Evolutionary conservation across 35 echinoderm and acorn worm genomes (phyloP), one percentile per base, ranked within the genome.

Genomic region (Amphiura filiformis): DNA sequence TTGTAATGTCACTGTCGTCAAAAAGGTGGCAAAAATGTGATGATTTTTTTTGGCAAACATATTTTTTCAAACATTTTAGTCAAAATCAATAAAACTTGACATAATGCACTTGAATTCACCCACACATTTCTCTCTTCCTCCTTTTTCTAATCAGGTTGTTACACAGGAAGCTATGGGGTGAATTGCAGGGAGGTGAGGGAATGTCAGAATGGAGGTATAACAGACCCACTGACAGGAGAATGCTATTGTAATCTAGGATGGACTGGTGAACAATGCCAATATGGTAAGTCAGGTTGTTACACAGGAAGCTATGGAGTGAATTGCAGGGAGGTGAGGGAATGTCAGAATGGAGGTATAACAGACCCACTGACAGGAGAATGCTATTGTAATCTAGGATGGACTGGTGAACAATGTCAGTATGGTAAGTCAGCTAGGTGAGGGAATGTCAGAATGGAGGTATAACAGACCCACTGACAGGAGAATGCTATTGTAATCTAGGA

Each of bases 231-330:
- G 12, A 92, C 84, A 34, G 96, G 96, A 65, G 76, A 75, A 7
- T 99, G 96, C 41, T 35, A 84, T 17, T 99, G 96, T 64, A 82
- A 78, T 31, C 90, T 99, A 36, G 96, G 96, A 18, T 99, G 87
- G 81, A 90, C 81, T 34, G 96, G 96, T 1, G 79, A 82, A 18
- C 32, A 75, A 1, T 99, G 96, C 87, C 89, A 99, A 39, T 22
- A 90, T 92, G 96, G 96, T 99, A n/a, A n/a, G n/a, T n/a, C 82
- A 98, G 96, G 86, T 44, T 98, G 96, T 38, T 75, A 80, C 15
- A 79, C 80, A 34, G 93, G 90, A 32, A 78, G 79, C 49, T 95
- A 92, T 75, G 96, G 96, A 61, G 77, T 64, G 22, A 88, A 99
- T 80, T 99, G 96, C 80, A 36, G 31, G 0, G 26, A 61, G 34